Conservation (phyloP, 2,888 invertebrate species). For the Spicauda simplicius region DNA sequence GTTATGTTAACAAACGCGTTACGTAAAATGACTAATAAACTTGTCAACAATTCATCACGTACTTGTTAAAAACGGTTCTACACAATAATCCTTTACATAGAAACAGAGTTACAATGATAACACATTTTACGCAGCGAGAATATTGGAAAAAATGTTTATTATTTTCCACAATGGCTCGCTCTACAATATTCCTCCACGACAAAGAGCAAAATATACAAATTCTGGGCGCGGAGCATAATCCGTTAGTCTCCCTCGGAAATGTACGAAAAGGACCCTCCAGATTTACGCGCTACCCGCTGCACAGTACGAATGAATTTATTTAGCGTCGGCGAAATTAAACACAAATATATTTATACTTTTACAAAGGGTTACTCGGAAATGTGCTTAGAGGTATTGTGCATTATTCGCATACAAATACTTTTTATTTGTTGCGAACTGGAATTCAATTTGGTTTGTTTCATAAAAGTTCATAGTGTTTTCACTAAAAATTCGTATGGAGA, state of each 20-base stretch:
- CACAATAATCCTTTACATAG: background rate
- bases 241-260: constrained; percentile 61
- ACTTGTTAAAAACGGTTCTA: no score
- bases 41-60: no score
- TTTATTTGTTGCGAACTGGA: constrained; percentile 6
- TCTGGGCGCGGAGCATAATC: constrained; percentile 55
- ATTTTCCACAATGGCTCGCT: constrained; percentile 40
- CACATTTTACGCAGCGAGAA: constrained; percentile 28
- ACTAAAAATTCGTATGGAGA: no score
- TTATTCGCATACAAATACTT: constrained; percentile 22
- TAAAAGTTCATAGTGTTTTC: no score
- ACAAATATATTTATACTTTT: constrained; percentile 58
- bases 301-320: constrained; percentile 65
- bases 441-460: background rate
- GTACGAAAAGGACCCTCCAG: constrained; percentile 63
- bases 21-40: no score
- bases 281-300: constrained; percentile 58
- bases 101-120: constrained; percentile 15
- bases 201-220: constrained; percentile 60
- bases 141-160: constrained; percentile 43
- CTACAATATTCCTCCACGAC: constrained; percentile 47
- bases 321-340: constrained; percentile 60
- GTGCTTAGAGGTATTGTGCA: constrained; percentile 31
- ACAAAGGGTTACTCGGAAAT: constrained; percentile 43
- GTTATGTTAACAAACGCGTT: no score